Evolutionary conservation across 30 jellyfish, hydroid and myxozoan species (phyloP).

Genomic region (Hydra vulgaris): DNA sequence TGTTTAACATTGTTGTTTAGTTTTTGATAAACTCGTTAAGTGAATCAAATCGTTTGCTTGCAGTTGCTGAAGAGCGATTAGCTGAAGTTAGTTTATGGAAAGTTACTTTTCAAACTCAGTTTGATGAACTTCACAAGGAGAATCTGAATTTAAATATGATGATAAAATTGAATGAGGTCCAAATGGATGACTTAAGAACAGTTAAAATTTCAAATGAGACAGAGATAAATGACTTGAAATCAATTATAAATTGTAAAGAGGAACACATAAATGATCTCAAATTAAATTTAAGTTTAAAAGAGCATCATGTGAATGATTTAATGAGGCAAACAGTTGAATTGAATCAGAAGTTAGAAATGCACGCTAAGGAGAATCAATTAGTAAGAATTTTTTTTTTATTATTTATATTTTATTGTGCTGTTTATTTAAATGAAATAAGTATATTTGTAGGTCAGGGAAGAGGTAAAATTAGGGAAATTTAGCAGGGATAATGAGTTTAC

Average conservation of each 20-base stretch:
- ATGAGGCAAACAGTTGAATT: too few relatives aligned
- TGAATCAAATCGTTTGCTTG: slow-evolving; percentile 14
- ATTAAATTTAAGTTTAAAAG: too few relatives aligned
- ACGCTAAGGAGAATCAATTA: too few relatives aligned
- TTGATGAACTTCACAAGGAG: not conserved
- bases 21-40: slow-evolving; percentile 19
- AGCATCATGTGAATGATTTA: too few relatives aligned
- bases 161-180: not conserved
- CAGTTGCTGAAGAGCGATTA: slow-evolving; percentile 10
- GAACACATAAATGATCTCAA: not conserved
- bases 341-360: too few relatives aligned
- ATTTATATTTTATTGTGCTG: too few relatives aligned
- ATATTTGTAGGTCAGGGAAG: too few relatives aligned
- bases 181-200: not conserved
- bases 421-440: too few relatives aligned
- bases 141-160: not conserved
- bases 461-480: too few relatives aligned
- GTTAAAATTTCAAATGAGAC: not conserved
- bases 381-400: too few relatives aligned
- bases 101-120: not conserved
- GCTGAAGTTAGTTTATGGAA: not conserved
- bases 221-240: not conserved
- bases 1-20: slow-evolving; percentile 12
- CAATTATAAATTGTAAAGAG: not conserved
- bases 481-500: too few relatives aligned